Evolutionary conservation across 2,797 vertebrate genomes (phyloP).

Genomic region (Chaenodraco wilsoni): DNA sequence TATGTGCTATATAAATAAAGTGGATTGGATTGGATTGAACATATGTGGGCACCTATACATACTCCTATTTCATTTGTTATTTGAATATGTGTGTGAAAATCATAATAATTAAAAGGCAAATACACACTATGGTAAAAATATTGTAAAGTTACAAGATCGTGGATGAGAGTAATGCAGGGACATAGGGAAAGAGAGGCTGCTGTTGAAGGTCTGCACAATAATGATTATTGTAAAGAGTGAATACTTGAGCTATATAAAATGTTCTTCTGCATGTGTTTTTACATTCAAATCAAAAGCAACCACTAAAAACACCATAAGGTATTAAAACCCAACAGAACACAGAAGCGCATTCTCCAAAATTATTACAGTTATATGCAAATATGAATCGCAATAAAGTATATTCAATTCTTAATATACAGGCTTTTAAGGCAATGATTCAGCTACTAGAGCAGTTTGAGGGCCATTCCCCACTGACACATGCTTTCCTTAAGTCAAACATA

Average conservation of each 20-base stretch:
- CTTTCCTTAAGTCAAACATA: conserved; percentile 23
- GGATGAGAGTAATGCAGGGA: neutral
- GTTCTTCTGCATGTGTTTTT: conserved; percentile 14
- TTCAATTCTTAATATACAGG: neutral
- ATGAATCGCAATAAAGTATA: neutral
- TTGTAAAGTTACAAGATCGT: too few species aligned
- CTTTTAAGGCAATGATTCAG: neutral
- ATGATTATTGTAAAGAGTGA: conserved; percentile 59
- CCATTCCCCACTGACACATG: neutral
- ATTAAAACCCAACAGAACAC: conserved; percentile 6
- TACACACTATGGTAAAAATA: too few species aligned
- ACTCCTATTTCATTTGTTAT: neutral
- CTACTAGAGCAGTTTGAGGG: neutral
- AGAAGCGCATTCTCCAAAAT: neutral
- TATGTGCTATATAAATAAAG: too few species aligned
- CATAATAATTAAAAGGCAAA: neutral
- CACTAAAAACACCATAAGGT: conserved; percentile 7
- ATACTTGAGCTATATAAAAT: conserved; percentile 67
- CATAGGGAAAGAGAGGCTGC: conserved; percentile 2
- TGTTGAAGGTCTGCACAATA: conserved; percentile 3
- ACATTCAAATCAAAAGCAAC: conserved; percentile 41
- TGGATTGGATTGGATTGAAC: too few species aligned
- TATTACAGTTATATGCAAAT: neutral
- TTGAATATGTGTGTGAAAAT: neutral
- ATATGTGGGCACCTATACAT: neutral